Conservation (phyloP, 2,888 invertebrate species). For the Ectemnius lituratus region DNA sequence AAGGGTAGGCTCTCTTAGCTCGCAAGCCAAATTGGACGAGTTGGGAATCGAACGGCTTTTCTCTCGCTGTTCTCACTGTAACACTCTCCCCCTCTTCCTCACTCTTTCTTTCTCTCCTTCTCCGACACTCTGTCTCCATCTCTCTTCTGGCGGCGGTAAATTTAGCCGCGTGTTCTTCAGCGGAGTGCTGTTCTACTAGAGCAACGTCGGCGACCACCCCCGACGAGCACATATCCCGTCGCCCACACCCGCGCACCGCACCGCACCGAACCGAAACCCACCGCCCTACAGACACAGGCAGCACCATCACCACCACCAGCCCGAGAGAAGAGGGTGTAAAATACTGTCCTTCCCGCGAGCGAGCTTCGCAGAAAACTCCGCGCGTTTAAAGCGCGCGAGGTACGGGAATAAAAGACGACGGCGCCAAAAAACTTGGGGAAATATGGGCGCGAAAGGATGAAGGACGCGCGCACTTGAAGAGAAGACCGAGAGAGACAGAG, state of each 20-base stretch:
- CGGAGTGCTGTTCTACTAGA: conserved; percentile 45
- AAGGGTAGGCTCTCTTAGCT: neutral
- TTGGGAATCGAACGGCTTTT: conserved; percentile 32
- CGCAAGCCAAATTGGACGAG: conserved; percentile 27
- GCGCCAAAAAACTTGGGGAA: conserved; percentile 15
- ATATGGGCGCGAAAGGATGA: neutral
- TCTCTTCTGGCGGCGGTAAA: conserved; percentile 43
- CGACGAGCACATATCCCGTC: conserved; percentile 2
- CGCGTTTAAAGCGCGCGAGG: conserved; percentile 31
- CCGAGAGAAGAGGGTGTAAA: conserved; percentile 40
- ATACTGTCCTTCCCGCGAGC: conserved; percentile 20
- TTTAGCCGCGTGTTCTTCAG: conserved; percentile 54
- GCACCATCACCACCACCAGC: neutral
- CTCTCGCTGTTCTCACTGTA: conserved; percentile 7
- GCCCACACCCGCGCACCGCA: too few species aligned
- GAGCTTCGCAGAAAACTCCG: conserved; percentile 28
- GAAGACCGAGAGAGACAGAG: too few species aligned
- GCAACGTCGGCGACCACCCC: conserved; percentile 36
- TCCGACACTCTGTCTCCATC: neutral
- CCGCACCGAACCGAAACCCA: too few species aligned
- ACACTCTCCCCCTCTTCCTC: too few species aligned
- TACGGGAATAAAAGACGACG: conserved; percentile 36
- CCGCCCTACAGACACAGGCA: neutral
- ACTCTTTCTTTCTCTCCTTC: neutral
- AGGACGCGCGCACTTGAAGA: neutral